Percentiles rank a stretch among this genome's conserved stretches.
phyloP scores from a whole-genome alignment of 2,113 vertebrate species.

The Rhipidura dahli region DNA sequence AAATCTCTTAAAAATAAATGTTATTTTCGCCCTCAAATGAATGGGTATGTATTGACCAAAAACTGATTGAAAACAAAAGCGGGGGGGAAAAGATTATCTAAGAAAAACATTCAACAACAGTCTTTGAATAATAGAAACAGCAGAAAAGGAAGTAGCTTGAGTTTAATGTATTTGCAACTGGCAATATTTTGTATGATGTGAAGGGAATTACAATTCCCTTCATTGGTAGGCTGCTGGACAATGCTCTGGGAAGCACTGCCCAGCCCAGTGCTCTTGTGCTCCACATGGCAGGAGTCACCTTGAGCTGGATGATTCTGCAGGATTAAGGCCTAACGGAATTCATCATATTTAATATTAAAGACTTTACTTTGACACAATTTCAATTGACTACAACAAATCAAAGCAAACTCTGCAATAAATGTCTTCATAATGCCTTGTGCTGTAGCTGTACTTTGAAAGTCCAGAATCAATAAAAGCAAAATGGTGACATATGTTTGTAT shows the following conservation, averaged over 20 bases:
- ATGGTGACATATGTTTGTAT: conserved; percentile 74
- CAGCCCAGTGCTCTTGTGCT: background rate
- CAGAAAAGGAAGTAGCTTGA: background rate
- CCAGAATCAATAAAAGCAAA: conserved; percentile 75
- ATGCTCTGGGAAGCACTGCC: conserved; percentile 22
- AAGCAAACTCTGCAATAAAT: conserved; percentile 73
- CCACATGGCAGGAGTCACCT: conserved; percentile 29
- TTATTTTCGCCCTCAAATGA: background rate
- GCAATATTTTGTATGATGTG: background rate
- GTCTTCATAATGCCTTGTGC: conserved; percentile 70
- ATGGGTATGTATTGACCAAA: background rate
- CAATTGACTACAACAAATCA: conserved; percentile 76
- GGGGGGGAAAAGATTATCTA: fast-evolving
- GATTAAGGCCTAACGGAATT: conserved; percentile 41
- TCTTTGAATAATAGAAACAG: background rate
- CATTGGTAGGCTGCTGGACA: conserved; percentile 35
- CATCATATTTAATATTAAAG: conserved; percentile 74
- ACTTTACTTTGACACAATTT: conserved; percentile 73
- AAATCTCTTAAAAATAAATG: background rate
- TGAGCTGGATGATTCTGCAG: conserved; percentile 26
- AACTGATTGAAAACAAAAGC: background rate
- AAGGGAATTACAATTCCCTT: background rate
- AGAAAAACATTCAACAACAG: background rate
- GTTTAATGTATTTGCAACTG: conserved; percentile 23
- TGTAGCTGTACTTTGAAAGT: conserved; percentile 71